Base-by-base conservation (phyloP, 2,113 vertebrate species). In the Scytalopus superciliaris region DNA sequence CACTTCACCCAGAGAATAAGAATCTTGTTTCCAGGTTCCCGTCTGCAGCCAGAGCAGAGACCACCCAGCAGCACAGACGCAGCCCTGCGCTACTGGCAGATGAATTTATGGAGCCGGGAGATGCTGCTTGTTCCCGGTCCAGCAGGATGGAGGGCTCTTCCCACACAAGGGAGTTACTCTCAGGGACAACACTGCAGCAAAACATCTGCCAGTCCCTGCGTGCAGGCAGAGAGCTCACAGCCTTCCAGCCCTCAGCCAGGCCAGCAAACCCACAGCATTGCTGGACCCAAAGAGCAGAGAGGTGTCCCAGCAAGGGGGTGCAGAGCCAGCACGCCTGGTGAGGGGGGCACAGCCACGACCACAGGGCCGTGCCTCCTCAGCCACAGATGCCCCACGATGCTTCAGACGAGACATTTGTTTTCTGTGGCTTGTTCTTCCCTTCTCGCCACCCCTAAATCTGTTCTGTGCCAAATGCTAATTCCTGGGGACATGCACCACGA, bases 161-260 rank as follows among this genome's bases (percentile, higher is more conserved):
- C 87, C 89, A 94, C 93, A 95, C 89, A 95, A 82, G 53, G 70
- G 77, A 93, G 84, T 62, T 78, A 81, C 91, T 94, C 91, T 94
- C 12, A 1, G 44, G 84, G 62, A 75, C 10, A 3, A 39, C 1
- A 5, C 85, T 91, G 90, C 90, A 91, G 90, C 9, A 5, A 59
- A 94, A 87, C 87, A 79, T 87, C 89, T 89, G 93, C 93, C 1
- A 4, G 73, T 2, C 37, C 55, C 90, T 56, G 44, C 4, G 3
- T 52, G 87, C 78, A 90, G 81, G 67, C 8, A 1, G 24, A 56
- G 70, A 31, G 1, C 63, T 70, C 30, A 1, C 3, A 30, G 53
- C 62, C 59, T 37, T 60, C 78, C 90, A 91, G 73, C 72, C 73
- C 56, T 40, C 70, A 63, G 57, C 80, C 66, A 66, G 81, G 42